Evolutionary conservation across 2,797 vertebrate genomes (phyloP), one percentile per base, ranked within the genome.

Genomic region (Sternotherus odoratus): DNA sequence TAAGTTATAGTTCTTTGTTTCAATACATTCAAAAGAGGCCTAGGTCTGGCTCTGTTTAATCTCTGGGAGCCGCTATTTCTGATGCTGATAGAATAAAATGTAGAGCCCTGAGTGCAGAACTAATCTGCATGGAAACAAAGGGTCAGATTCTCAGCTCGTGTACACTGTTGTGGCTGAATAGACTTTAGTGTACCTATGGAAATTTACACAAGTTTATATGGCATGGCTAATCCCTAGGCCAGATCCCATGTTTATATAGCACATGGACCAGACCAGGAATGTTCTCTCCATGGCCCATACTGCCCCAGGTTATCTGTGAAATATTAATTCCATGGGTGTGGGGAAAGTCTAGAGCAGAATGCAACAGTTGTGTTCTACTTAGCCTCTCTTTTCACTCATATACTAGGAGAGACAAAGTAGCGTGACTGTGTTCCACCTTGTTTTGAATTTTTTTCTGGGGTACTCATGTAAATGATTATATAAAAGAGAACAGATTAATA

Each of bases 401-500:
- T 0, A 11, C 2, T 0, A 36, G 24, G 0, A 4, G 28, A 3
- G 53, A 46, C 49, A 85, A 51, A 53, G 2, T 6, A 78, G 51
- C 63, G 69, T 79, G 39, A 1, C 1, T 23, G 3, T 69, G 83
- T 69, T 5, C 86, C 33, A 53, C 86, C 69, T 54, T 1, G 1
- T 5, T 23, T 16, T 3, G 39, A 23, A 77, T 78, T 78, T 85
- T 72, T 10, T 49, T 84, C 79, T 33, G 79, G 87, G 28, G 4
- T 1, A 7, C 2, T 1, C 88, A 46, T 24, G 8, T 19, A 88
- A 93, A 94, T 23, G 39, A 80, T 77, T 4, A 0, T 54, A 30
- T 89, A 87, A 88, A 82, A 89, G 79, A n/a, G 82, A 89, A 89
- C 60, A 86, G 7, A 74, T 93, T 77, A 88, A 91, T 87, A 94